Base-by-base conservation (phyloP, 2,888 invertebrate genomes). In the Drepana falcataria region DNA sequence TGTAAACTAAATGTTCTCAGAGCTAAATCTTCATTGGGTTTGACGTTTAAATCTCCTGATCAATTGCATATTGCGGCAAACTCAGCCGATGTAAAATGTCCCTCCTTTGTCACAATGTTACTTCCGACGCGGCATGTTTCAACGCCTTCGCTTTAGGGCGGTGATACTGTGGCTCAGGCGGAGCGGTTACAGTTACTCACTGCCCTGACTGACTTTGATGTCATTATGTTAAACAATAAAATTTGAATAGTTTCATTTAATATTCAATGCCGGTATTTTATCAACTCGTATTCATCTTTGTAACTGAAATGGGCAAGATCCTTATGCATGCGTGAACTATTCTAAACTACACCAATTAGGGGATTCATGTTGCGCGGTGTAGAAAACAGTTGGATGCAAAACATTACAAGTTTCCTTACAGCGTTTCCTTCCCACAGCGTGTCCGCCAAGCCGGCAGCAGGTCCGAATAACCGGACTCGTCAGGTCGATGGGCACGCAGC, bases 381-480 rank as follows among this genome's bases (percentile, higher is more conserved):
- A 5, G 37, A 37, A 37, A 3, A 37, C 5, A 37, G 37, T 5
- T 4, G 37, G 5, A 4, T 37, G 1, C 5, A 5, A 37, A 37
- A 4, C 37, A 37, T 4, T 3, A 3, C 37, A 37, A 4, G 37
- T 3, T 0, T 37, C 34, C 1, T n/a, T 4, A 2, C 37, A 37
- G 49, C 49, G 21, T 21, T 49, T 4, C 37, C 49, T 49, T 21
- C 49, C 35, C 35, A 21, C 35, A 21, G 5, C 51, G 35, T 53
- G 56, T 55, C 57, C 59, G 53, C 51, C 54, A 51, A 56, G 54
- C 51, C 62, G 9, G 49, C 47, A 53, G 53, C 55, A 52, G 56
- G 59, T 57, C 52, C 62, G 59, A 60, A 54, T 59, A 59, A 49
- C 52, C 53, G 49, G 51, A 53, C 56, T 56, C 54, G 56, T 47